Percentiles rank a stretch among this genome's conserved stretches.
These are phyloP conservation scores for Patella ulyssiponensis DNA, from an alignment of 2,888 invertebrate species.

Conservation along the genomic window DNA sequence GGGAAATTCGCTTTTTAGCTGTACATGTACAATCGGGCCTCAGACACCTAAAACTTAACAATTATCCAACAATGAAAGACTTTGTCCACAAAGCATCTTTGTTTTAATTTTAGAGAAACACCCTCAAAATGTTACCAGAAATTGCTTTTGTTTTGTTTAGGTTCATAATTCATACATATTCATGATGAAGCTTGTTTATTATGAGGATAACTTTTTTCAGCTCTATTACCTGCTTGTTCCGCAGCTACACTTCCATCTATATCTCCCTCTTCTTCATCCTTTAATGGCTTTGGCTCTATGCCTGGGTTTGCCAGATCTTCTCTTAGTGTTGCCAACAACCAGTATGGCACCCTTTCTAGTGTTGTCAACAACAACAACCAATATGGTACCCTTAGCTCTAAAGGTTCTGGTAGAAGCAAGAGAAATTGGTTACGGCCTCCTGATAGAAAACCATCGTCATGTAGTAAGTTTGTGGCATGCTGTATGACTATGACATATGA, in stretches of 20 bases:
- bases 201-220: slow-evolving; percentile 23
- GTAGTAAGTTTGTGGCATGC: slow-evolving; percentile 42
- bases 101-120: too few species aligned
- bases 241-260: slow-evolving; percentile 41
- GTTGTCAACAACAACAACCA: slow-evolving; percentile 27
- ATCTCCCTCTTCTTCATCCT: slow-evolving; percentile 49
- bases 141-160: neutral
- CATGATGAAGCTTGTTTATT: slow-evolving; percentile 12
- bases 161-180: neutral
- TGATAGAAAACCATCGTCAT: slow-evolving; percentile 46
- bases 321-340: slow-evolving; percentile 1
- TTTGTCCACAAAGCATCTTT: too few species aligned
- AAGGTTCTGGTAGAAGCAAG: slow-evolving; percentile 35
- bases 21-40: too few species aligned
- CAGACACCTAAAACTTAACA: too few species aligned
- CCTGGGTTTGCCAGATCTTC: slow-evolving; percentile 32
- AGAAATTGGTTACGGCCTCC: slow-evolving; percentile 33
- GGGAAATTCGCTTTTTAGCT: too few species aligned
- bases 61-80: too few species aligned
- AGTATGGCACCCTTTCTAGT: slow-evolving; percentile 8
- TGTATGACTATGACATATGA: neutral
- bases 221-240: slow-evolving; percentile 40
- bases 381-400: slow-evolving; percentile 45
- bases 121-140: neutral
- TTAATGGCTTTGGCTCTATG: slow-evolving; percentile 39